Conservation (phyloP, 2,797 vertebrate genomes). For the Muscicapa striata region DNA sequence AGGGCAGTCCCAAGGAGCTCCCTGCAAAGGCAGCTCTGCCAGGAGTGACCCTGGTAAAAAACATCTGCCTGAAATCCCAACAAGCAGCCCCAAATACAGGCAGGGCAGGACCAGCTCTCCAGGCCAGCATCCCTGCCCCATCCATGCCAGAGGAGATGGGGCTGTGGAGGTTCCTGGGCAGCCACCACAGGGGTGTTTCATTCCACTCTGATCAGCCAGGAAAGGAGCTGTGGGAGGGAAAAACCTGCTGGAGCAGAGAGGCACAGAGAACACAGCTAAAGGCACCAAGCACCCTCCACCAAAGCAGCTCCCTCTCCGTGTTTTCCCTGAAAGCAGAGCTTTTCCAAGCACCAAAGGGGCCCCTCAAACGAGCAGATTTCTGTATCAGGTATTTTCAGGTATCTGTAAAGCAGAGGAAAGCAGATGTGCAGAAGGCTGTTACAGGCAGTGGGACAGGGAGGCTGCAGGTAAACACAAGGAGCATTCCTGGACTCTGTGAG, state of each 20-base stretch:
- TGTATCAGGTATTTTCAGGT: too few relatives aligned
- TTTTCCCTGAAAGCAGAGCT: background rate
- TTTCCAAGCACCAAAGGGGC: background rate
- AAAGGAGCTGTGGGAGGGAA: background rate
- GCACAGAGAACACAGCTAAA: background rate
- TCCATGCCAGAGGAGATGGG: accelerated
- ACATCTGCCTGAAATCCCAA: background rate
- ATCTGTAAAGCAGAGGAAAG: background rate
- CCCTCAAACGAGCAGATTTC: too few relatives aligned
- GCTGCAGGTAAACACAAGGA: background rate
- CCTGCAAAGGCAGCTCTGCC: background rate
- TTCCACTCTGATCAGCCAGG: background rate
- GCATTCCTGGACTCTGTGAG: background rate
- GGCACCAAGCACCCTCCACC: accelerated
- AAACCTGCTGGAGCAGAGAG: background rate
- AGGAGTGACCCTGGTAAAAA: background rate
- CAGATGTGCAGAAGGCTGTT: background rate
- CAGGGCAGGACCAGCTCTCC: background rate
- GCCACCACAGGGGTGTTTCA: accelerated
- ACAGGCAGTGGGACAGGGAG: background rate
- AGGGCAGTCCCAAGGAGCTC: background rate
- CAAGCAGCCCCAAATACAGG: accelerated
- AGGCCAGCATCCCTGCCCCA: background rate
- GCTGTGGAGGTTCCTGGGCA: background rate
- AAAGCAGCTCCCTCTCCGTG: background rate